Evolutionary conservation across 2,888 invertebrate genomes (phyloP), one percentile per base, ranked within the genome.

Genomic region (Podotricha telesiphe): DNA sequence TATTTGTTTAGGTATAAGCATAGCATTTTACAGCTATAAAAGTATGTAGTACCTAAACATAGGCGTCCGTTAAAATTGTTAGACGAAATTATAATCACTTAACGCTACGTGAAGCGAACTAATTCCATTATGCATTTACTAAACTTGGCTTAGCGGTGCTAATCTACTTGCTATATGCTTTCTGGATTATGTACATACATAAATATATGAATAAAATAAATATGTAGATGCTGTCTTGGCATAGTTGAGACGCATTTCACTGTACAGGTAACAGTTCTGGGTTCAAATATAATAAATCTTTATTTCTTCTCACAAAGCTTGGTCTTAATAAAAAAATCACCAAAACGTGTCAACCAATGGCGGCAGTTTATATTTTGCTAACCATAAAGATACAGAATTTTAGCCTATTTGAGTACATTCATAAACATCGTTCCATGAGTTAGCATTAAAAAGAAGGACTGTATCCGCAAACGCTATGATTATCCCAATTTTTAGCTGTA

Each of bases 111-210:
- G 37, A 48, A 48, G 67, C 63, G 56, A 48, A 68, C 67, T 68
- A 68, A 68, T 62, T 48, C 67, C 45, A 68, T 68, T 65, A 65
- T 48, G 3, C 61, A 48, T 34, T 61, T 61, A 61, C 47, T 61
- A 61, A 61, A 34, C 15, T 47, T 22, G 34, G 61, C 22, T 61
- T 47, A 61, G 61, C 61, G 22, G 61, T 61, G 47, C 17, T 62
- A 62, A 62, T 62, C 45, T 48, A 19, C 61, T 48, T 62, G 48
- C 47, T 45, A 47, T 42, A 17, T 61, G 8, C 22, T 34, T 8
- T 19, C 0, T 3, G 28, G 34, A 19, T 34, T 61, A 28, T 47
- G 17, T 59, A 20, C 20, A 15, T 28, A 28, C 15, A 28, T 28
- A 15, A 22, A n/a, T 55, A 55, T 28, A 28, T 28, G 28, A 28